These are phyloP conservation scores for Laodelphax striatellus DNA, from an alignment of 1,140 invertebrate genomes.

Conservation along the genomic window DNA sequence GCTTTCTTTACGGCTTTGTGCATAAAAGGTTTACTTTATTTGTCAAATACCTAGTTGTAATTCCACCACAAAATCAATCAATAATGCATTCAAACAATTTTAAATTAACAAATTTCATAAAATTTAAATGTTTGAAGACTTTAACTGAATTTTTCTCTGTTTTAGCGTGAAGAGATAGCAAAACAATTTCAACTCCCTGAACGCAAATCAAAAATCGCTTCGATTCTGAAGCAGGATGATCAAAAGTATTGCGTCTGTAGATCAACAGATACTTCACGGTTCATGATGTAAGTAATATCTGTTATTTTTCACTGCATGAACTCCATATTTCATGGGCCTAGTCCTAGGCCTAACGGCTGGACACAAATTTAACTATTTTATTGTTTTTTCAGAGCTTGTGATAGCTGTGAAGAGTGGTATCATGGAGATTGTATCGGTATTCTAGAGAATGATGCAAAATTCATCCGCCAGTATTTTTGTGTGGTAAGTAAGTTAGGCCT, in stretches of 20 bases:
- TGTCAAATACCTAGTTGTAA: no score
- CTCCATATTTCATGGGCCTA: no score
- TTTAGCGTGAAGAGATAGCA: constrained; percentile 79
- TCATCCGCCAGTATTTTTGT: constrained; percentile 89
- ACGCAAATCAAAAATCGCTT: constrained; percentile 84
- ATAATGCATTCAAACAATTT: no score
- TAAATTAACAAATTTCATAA: no score
- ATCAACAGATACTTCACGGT: constrained; percentile 80
- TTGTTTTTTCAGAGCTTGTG: constrained; percentile 60
- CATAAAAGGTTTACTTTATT: no score
- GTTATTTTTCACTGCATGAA: no score
- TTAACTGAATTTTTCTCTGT: constrained; percentile 3
- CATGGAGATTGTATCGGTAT: constrained; percentile 95
- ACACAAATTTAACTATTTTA: no score
- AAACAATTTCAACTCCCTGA: constrained; percentile 81
- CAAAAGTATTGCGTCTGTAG: constrained; percentile 91
- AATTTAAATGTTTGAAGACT: no score
- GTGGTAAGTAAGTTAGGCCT: constrained; percentile 38
- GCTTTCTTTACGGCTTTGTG: no score
- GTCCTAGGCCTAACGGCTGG: no score
- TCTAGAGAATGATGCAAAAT: constrained; percentile 80
- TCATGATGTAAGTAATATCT: constrained; percentile 80
- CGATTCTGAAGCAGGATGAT: constrained; percentile 74
- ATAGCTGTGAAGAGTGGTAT: constrained; percentile 96
- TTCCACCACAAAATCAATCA: no score